phyloP scores from a whole-genome alignment of 2,888 invertebrate species.

The Orthosia gothica region DNA sequence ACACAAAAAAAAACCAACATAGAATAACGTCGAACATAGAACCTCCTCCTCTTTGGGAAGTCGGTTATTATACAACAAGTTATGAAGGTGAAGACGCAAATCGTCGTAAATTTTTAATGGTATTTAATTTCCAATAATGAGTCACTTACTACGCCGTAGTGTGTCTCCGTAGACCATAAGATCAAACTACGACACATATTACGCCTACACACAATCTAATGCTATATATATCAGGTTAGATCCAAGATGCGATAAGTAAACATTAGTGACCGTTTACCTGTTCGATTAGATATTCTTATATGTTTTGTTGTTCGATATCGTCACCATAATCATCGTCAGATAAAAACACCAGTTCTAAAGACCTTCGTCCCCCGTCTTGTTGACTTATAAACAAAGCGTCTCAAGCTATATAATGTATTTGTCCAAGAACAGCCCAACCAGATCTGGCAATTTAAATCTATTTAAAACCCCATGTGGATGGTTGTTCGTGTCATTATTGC shows the following conservation, averaged over 20 bases:
- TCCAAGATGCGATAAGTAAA: slow-evolving; percentile 30
- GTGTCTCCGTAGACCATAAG: not conserved
- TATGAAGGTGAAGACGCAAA: not conserved
- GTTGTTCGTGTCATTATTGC: slow-evolving; percentile 76
- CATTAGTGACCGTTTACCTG: slow-evolving; percentile 46
- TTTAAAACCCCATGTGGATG: slow-evolving; percentile 81
- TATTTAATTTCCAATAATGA: slow-evolving; percentile 6
- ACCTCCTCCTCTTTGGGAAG: too few relatives aligned
- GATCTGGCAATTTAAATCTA: slow-evolving; percentile 69
- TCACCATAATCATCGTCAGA: slow-evolving; percentile 52
- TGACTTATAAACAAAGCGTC: slow-evolving; percentile 48
- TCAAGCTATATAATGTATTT: slow-evolving; percentile 26
- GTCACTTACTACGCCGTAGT: slow-evolving; percentile 8
- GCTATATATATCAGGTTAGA: slow-evolving; percentile 3
- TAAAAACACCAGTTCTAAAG: slow-evolving; percentile 62
- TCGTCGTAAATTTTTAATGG: not conserved
- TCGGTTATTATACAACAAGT: not conserved
- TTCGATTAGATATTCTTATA: slow-evolving; percentile 72
- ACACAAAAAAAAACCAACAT: too few relatives aligned
- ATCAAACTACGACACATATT: not conserved
- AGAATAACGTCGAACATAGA: too few relatives aligned
- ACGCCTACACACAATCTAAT: not conserved
- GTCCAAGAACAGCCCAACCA: slow-evolving; percentile 40
- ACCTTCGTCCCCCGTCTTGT: slow-evolving; percentile 52
- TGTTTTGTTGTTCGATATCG: slow-evolving; percentile 62